Conservation (phyloP, 2,888 invertebrate genomes). For the Stenoptilia bipunctidactyla region DNA sequence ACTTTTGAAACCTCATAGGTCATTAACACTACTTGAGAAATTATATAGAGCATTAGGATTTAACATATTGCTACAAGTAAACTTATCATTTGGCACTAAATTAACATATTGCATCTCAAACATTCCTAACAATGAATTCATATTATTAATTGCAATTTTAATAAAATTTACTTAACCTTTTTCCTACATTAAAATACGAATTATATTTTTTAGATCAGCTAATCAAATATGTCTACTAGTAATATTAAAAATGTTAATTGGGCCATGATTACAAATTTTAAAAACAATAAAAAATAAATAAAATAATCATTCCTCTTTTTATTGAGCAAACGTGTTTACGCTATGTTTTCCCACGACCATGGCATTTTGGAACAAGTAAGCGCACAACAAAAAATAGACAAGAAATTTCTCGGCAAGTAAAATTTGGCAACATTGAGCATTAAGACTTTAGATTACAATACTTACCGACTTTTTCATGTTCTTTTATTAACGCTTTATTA, state of each 20-base stretch:
- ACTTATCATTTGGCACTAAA: constrained; percentile 72
- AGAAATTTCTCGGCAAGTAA: constrained; percentile 63
- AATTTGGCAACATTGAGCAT: constrained; percentile 72
- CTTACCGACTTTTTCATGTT: no score
- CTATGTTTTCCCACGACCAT: neutral
- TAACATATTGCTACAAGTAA: constrained; percentile 68
- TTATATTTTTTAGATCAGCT: constrained; percentile 30
- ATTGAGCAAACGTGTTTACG: constrained; percentile 47
- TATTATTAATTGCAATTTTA: constrained; percentile 40
- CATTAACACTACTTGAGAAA: constrained; percentile 66
- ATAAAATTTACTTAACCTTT: constrained; percentile 43
- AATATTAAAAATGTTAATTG: constrained; percentile 40
- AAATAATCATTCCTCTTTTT: constrained; percentile 10
- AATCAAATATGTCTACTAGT: constrained; percentile 38
- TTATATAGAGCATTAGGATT: constrained; percentile 67
- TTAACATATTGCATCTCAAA: constrained; percentile 70
- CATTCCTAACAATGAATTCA: constrained; percentile 54
- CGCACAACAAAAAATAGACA: constrained; percentile 42
- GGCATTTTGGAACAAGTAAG: constrained; percentile 3
- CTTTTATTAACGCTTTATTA: no score
- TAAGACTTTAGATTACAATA: constrained; percentile 35
- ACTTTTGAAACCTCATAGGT: constrained; percentile 67
- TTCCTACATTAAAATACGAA: constrained; percentile 43
- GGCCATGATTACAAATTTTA: constrained; percentile 34
- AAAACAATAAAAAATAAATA: constrained; percentile 17